Base-by-base conservation (phyloP, 2,888 invertebrate genomes). In the Eupeodes luniger region DNA sequence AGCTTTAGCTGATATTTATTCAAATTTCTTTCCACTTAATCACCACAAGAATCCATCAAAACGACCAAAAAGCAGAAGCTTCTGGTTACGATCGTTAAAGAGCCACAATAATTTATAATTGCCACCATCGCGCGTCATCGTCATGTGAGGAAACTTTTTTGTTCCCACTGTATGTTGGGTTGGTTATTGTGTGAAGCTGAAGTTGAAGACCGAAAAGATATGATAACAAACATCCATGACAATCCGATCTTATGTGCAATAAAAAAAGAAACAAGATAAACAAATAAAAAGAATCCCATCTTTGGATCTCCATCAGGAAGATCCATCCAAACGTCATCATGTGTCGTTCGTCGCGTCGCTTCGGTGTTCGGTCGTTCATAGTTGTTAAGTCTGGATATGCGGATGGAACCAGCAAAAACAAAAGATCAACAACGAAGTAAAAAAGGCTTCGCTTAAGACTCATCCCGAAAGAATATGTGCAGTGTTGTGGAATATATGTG, bases 161-260 rank as follows among this genome's bases (percentile, higher is more conserved):
- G 78, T 87, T 87, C 87, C 87, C 87, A 87, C 84, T 87, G 70
- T 53, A 40, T 40, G 6, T 49, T 51, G 27, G 27, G 75, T 74
- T 64, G 80, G 57, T 81, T 27, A 1, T 27, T 78, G 74, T 74
- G 81, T 59, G 59, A 51, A 67, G 64, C 27, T 27, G 27, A 27
- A 27, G 27, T 27, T 27, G 27, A 27, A 27, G 27, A 27, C 27
- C 27, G 27, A 2, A 27, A 3, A n/a, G 74, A 75, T 88, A 69
- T 85, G 85, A 85, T 81, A 85, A 81, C 81, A 81, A 81, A 81
- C 78, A 78, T 47, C 66, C 86, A 86, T 82, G 78, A 82, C 86
- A 86, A 88, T 80, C 88, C 84, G 85, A 88, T 87, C 87, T 76
- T 66, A 16, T 81, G 85, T 81, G 88, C 74, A 81, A 70, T 85